phyloP scores from a whole-genome alignment of 2,113 vertebrate species.

The Porphyrio hochstetteri region DNA sequence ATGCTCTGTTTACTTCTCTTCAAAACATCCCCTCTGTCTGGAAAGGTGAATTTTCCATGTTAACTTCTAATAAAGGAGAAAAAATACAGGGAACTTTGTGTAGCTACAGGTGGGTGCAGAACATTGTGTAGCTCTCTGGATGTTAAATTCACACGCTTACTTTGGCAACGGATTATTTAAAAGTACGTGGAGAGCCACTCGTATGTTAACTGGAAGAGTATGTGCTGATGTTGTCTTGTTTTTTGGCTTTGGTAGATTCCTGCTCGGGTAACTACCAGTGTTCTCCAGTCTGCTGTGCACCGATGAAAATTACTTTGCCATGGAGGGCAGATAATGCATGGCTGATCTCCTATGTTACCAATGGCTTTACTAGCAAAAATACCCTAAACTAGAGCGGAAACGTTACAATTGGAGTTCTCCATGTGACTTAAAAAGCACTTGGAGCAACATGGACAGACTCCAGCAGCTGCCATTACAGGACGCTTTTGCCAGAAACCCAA shows the following conservation, averaged over 20 bases:
- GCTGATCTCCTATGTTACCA: slow-evolving; percentile 81
- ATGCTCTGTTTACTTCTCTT: slow-evolving; percentile 25
- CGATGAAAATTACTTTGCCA: slow-evolving; percentile 82
- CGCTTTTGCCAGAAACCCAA: slow-evolving; percentile 66
- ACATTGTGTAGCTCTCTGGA: background rate
- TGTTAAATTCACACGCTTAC: background rate
- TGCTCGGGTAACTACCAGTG: slow-evolving; percentile 88
- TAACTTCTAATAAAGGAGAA: slow-evolving; percentile 9
- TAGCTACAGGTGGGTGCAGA: slow-evolving; percentile 29
- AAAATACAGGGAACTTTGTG: background rate
- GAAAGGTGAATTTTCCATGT: slow-evolving; percentile 18
- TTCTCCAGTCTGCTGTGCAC: slow-evolving; percentile 88
- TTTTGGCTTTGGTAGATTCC: slow-evolving; percentile 88
- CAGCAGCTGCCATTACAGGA: slow-evolving; percentile 73
- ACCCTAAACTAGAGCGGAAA: slow-evolving; percentile 74
- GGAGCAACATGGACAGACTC: slow-evolving; percentile 72
- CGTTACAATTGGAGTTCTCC: slow-evolving; percentile 72
- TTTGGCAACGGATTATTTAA: background rate
- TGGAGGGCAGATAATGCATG: slow-evolving; percentile 86
- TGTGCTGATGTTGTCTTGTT: slow-evolving; percentile 69
- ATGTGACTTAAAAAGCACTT: slow-evolving; percentile 72
- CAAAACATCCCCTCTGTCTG: background rate
- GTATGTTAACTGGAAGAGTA: background rate
- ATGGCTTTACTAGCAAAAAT: slow-evolving; percentile 81
- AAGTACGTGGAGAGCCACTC: background rate